Conservation (phyloP, 1,140 invertebrate genomes). For the Bombyx mori region DNA sequence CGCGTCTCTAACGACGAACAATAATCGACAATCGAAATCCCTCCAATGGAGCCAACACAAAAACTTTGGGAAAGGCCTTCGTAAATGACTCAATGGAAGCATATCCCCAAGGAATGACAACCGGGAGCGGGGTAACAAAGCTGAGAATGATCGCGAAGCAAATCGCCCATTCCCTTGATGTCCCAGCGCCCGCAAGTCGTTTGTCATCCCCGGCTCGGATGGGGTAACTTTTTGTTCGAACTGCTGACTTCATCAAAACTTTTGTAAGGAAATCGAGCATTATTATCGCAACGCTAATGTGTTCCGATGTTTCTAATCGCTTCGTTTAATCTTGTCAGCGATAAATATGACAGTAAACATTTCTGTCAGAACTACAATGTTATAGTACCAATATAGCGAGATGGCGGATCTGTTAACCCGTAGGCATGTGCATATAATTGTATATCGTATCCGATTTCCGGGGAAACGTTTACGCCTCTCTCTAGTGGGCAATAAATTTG, state of each 20-base stretch:
- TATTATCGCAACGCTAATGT: constrained; percentile 40
- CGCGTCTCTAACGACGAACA: too few relatives aligned
- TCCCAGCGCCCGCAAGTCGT: constrained; percentile 34
- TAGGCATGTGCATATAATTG: too few relatives aligned
- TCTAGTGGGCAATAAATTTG: constrained; percentile 45
- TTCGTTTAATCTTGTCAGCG: background rate
- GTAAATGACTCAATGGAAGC: constrained; percentile 12
- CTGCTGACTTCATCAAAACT: constrained; percentile 51
- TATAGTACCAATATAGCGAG: too few relatives aligned
- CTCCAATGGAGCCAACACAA: too few relatives aligned
- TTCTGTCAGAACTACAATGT: background rate
- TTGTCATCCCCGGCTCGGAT: constrained; percentile 55
- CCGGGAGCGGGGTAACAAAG: constrained; percentile 20
- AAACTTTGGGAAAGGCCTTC: background rate
- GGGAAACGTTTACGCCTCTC: constrained; percentile 39
- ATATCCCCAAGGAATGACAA: constrained; percentile 19
- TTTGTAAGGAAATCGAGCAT: constrained; percentile 43
- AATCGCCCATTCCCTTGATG: constrained; percentile 55
- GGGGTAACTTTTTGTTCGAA: constrained; percentile 59
- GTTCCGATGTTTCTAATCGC: constrained; percentile 10
- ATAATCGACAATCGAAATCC: too few relatives aligned
- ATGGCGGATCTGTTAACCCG: too few relatives aligned
- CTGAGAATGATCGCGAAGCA: constrained; percentile 40
- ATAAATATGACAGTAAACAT: background rate
- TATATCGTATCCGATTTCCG: constrained; percentile 24